A percentile compares a stretch with the other conserved stretches of the same genome.
Conservation (phyloP, 2,888 invertebrate genomes). For the Drosophila formosana region DNA sequence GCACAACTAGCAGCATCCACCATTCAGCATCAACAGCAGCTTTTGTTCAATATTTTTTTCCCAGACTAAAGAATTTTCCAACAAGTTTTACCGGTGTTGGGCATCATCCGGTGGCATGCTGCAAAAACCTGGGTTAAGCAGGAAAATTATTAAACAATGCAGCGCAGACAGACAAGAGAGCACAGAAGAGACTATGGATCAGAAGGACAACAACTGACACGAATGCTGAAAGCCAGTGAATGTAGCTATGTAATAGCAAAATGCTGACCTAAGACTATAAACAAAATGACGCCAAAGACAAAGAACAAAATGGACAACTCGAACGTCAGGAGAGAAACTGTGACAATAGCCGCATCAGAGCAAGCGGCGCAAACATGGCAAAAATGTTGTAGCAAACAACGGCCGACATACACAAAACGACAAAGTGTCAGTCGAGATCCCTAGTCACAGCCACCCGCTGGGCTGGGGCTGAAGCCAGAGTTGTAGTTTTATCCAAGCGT, state of each 20-base stretch:
- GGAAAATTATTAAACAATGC: conserved; percentile 75
- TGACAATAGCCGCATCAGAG: conserved; percentile 41
- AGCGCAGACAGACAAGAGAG: conserved; percentile 3
- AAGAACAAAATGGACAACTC: conserved; percentile 29
- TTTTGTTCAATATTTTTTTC: conserved; percentile 50
- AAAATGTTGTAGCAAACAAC: conserved; percentile 43
- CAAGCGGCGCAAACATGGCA: conserved; percentile 40
- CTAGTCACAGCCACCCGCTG: conserved; percentile 12
- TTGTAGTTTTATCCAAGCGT: conserved; percentile 1
- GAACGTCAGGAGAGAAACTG: conserved; percentile 5
- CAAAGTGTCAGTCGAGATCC: conserved; percentile 38
- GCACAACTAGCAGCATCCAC: conserved; percentile 6
- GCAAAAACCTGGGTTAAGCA: conserved; percentile 52
- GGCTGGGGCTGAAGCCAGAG: not conserved
- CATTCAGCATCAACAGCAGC: conserved; percentile 9
- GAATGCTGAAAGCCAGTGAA: conserved; percentile 51
- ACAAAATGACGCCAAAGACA: conserved; percentile 42
- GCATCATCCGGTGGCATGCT: conserved; percentile 51
- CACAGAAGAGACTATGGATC: conserved; percentile 7
- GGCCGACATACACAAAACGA: conserved; percentile 28
- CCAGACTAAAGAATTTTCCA: conserved; percentile 33
- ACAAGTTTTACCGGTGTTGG: conserved; percentile 60
- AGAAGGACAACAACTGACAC: conserved; percentile 35
- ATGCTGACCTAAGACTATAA: conserved; percentile 59
- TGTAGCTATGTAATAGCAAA: conserved; percentile 62